A percentile compares a stretch with the other conserved stretches of the same genome.
Conservation (phyloP, 2,797 vertebrate genomes). For the Anomalospiza imberbis region DNA sequence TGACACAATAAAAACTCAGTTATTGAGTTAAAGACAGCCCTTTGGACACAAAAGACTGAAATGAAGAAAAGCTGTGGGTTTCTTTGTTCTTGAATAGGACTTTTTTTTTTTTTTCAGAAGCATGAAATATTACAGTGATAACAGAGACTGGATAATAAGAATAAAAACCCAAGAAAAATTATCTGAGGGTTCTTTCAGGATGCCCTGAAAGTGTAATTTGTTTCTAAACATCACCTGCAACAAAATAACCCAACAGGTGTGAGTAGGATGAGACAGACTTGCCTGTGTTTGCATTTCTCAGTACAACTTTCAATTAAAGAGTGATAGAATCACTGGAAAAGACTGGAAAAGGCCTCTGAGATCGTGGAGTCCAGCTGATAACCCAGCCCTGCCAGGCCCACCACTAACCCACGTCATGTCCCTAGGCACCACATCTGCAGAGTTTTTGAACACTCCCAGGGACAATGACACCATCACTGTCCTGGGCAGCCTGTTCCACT, state of each 20-base stretch:
- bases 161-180: not conserved
- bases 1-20: conserved; percentile 66
- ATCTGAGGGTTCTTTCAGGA: conserved; percentile 57
- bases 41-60: conserved; percentile 66
- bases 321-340: not conserved
- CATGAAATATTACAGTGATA: conserved; percentile 69
- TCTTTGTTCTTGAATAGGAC: conserved; percentile 70
- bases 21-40: conserved; percentile 68
- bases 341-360: not conserved
- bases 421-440: not conserved
- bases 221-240: conserved; percentile 46
- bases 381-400: not conserved
- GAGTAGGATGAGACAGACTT: not conserved
- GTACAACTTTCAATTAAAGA: not conserved
- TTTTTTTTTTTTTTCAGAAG: not conserved
- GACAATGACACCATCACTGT: not conserved
- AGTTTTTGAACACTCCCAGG: not conserved
- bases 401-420: not conserved
- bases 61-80: conserved; percentile 67
- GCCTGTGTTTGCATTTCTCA: not conserved
- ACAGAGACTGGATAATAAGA: conserved; percentile 51
- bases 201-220: conserved; percentile 50
- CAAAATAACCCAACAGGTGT: not conserved
- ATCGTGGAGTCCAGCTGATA: not conserved
- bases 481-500: not conserved